Conservation (phyloP, 2,888 invertebrate species). For the Conchocele bisecta region DNA sequence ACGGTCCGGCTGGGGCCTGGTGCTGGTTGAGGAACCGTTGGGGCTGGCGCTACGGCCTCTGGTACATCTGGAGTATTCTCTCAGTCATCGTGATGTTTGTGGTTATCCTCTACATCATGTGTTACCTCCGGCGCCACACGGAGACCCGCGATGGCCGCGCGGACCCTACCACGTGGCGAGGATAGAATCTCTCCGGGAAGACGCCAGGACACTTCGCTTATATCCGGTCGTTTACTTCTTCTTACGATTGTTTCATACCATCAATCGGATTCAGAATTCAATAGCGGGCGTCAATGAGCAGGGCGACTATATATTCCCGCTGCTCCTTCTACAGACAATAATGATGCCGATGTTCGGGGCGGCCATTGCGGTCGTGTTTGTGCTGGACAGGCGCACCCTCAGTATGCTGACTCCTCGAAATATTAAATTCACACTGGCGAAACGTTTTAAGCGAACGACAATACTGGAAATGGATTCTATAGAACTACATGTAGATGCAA, state of each 20-base stretch:
- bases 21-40: slow-evolving; percentile 34
- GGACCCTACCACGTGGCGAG: background rate
- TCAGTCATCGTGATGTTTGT: slow-evolving; percentile 18
- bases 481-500: too few species aligned
- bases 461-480: too few species aligned
- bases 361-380: slow-evolving; percentile 27
- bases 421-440: too few species aligned
- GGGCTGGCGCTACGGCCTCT: slow-evolving; percentile 38
- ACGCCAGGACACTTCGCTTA: slow-evolving; percentile 25
- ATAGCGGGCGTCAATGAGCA: too few species aligned
- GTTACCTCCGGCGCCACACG: background rate
- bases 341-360: slow-evolving; percentile 23
- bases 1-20: slow-evolving; percentile 39
- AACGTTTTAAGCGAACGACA: too few species aligned
- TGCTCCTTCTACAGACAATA: slow-evolving; percentile 18
- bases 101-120: slow-evolving; percentile 15
- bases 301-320: slow-evolving; percentile 16
- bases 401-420: slow-evolving; percentile 14
- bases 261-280: slow-evolving; percentile 25
- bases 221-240: slow-evolving; percentile 41
- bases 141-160: background rate
- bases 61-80: slow-evolving; percentile 41
- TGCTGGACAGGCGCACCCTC: slow-evolving; percentile 28
- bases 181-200: slow-evolving; percentile 9
- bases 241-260: slow-evolving; percentile 18